Conservation (phyloP, 2,113 vertebrate species). For the Benitochromis conjunctus region DNA sequence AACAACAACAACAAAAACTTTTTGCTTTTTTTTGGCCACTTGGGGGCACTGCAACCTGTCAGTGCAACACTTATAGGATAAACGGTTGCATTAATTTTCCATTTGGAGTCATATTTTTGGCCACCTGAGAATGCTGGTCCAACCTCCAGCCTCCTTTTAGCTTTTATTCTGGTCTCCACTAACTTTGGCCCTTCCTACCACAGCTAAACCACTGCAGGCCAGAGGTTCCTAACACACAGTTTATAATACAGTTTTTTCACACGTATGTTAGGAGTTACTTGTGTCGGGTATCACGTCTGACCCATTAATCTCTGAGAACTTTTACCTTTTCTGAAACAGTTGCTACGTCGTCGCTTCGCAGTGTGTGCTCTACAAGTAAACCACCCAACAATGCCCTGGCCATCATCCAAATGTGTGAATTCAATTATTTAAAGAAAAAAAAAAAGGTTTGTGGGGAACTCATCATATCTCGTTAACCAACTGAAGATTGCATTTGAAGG, state of each 20-base stretch:
- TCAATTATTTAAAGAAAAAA: slow-evolving; percentile 30
- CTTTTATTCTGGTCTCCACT: background rate
- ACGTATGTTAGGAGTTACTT: background rate
- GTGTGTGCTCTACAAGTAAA: background rate
- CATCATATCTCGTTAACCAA: slow-evolving; percentile 60
- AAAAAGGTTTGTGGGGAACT: slow-evolving; percentile 6
- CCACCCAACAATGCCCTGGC: background rate
- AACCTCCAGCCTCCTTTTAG: background rate
- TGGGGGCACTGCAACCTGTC: background rate
- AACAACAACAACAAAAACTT: background rate
- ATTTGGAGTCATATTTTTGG: background rate
- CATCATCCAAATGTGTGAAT: background rate
- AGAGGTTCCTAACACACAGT: background rate
- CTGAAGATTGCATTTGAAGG: slow-evolving; percentile 70
- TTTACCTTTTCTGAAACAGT: background rate
- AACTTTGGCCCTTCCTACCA: background rate
- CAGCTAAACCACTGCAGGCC: background rate
- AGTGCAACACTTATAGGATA: background rate
- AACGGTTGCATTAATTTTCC: background rate
- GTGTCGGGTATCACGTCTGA: background rate
- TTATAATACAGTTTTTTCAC: background rate
- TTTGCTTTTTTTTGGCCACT: background rate
- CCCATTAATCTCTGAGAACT: background rate
- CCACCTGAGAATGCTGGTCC: background rate
- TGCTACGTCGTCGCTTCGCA: background rate